These are phyloP conservation scores for Caenorhabditis imperialis DNA, from an alignment of 2,888 invertebrate species.

Conservation along the genomic window DNA sequence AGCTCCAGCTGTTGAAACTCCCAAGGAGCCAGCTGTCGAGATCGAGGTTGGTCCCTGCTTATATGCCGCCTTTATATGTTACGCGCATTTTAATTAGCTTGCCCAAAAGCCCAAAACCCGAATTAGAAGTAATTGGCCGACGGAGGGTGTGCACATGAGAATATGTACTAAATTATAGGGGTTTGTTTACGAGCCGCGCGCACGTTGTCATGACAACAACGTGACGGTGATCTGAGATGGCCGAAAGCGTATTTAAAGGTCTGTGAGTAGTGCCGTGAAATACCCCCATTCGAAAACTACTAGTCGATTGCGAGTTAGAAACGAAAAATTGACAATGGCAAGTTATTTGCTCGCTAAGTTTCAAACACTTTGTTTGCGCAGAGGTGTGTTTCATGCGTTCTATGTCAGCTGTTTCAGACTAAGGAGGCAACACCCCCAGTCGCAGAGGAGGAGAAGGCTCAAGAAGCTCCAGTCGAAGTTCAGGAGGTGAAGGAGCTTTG, in stretches of 20 bases:
- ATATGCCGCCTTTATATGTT: background rate
- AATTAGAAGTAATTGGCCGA: background rate
- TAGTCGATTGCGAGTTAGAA: no score
- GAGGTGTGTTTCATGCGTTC: background rate
- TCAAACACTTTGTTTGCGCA: conserved; percentile 2
- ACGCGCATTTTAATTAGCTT: conserved; percentile 7
- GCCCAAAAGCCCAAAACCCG: no score
- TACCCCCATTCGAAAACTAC: no score
- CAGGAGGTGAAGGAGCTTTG: background rate
- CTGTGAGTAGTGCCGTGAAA: no score
- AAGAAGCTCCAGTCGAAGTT: background rate
- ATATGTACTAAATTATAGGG: conserved; percentile 7
- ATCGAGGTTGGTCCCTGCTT: background rate
- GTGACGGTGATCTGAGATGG: no score
- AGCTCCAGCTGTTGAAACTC: conserved; percentile 9
- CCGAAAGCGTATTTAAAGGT: no score
- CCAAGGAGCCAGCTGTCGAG: conserved; percentile 1
- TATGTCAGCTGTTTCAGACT: background rate
- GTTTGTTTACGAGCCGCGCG: conserved; percentile 6
- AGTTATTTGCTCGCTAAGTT: conserved; percentile 3
- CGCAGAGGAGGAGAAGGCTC: conserved; percentile 2
- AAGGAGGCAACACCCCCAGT: conserved; percentile 16
- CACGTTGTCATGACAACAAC: no score
- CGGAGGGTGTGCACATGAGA: conserved; percentile 1
- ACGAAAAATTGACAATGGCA: conserved; percentile 9